Conservation (phyloP, 2,113 vertebrate genomes). For the Phalacrocorax carbo region DNA sequence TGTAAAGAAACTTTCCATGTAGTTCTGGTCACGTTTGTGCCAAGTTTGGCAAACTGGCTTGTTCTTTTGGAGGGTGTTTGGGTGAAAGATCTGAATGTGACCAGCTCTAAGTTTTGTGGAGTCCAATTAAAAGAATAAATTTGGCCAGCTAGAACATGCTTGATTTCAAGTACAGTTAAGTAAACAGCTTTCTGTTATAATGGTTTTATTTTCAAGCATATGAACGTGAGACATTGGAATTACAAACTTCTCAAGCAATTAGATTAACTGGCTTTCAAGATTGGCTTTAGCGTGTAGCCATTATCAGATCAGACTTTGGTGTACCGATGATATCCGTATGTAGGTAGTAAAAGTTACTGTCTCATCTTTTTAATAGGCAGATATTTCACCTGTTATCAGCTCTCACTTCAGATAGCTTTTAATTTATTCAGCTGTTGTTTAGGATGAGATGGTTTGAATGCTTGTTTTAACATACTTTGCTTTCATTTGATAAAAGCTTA, state of each 20-base stretch:
- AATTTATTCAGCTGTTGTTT: background rate
- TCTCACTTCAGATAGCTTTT: background rate
- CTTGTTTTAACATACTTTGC: background rate
- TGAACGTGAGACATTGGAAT: background rate
- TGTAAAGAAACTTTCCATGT: background rate
- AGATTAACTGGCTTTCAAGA: background rate
- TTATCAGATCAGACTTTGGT: background rate
- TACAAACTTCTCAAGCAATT: background rate
- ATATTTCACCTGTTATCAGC: background rate
- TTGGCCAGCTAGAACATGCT: fast-evolving
- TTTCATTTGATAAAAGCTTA: background rate
- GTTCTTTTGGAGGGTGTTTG: background rate
- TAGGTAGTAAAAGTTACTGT: background rate
- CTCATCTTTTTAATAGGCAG: background rate
- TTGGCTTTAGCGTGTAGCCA: background rate
- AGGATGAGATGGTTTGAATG: background rate
- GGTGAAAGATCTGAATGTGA: background rate
- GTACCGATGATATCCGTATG: background rate
- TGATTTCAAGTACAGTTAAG: background rate
- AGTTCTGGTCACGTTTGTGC: background rate
- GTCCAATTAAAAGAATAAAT: background rate
- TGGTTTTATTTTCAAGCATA: background rate
- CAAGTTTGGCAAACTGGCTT: background rate
- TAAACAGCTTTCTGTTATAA: background rate
- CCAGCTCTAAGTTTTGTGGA: background rate